Evolutionary conservation across 2,113 vertebrate species (phyloP), one percentile per base, ranked within the genome.

Genomic region (Pachyramphus minor): DNA sequence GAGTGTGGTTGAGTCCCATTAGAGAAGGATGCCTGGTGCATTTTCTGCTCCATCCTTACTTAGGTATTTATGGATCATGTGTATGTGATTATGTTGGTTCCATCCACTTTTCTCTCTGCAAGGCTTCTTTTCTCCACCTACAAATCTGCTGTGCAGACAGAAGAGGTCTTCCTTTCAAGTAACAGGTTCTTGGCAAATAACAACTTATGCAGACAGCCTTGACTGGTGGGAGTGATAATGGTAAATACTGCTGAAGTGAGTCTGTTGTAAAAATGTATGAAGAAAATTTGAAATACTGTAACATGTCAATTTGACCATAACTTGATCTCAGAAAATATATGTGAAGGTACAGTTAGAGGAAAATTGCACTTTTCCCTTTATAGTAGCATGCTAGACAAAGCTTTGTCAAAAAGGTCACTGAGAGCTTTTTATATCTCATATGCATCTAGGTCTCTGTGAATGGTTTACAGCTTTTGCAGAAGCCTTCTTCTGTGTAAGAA

Each of bases 91-190:
- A 9, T 56, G 33, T 73, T 72, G 78, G 53, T 83, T 71, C 16
- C 33, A 22, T 83, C 31, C 33, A 33, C 49, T 85, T 80, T 69
- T 59, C 44, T 82, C 62, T 74, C 75, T 80, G 39, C 68, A 74
- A 77, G 83, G 42, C 50, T 89, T 5, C 35, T 81, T 81, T 90
- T 45, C 63, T 94, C 53, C 78, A 69, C 59, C 79, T 90, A 47
- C 71, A 81, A 59, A 78, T 81, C 47, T 84, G 59, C 72, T 89
- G 42, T 74, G 76, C 64, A 89, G 68, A 21, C 80, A 86, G 83
- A 86, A 92, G 67, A 90, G 92, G 64, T 80, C 89, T 92, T 90
- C 75, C 79, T 63, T 90, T 86, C 63, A 50, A 81, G 74, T 85
- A 76, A 27, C 55, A 71, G 28, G 68, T 74, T 86, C 72, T 66